These are phyloP conservation scores for Apotomis betuletana DNA, from an alignment of 2,888 invertebrate species.

Conservation along the genomic window DNA sequence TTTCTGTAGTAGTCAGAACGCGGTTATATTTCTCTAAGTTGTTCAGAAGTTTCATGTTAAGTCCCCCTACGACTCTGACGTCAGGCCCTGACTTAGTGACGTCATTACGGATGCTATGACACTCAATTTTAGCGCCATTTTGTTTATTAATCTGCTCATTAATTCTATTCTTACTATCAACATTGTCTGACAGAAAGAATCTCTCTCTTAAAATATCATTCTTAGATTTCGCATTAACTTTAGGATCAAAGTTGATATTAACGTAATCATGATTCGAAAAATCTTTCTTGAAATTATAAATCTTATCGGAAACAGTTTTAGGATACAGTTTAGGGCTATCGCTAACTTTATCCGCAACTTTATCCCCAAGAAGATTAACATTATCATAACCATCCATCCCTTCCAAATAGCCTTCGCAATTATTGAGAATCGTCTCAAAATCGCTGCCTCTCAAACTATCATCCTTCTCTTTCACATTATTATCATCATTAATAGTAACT, in stretches of 20 bases:
- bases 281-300: constrained; percentile 76
- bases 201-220: constrained; percentile 71
- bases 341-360: constrained; percentile 27
- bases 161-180: constrained; percentile 65
- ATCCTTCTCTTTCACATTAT: constrained; percentile 49
- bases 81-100: constrained; percentile 69
- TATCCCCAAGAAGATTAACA: not conserved
- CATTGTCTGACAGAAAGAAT: constrained; percentile 63
- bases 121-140: constrained; percentile 70
- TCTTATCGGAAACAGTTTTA: constrained; percentile 70
- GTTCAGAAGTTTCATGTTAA: constrained; percentile 72
- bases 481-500: constrained; percentile 49
- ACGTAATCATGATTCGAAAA: constrained; percentile 72
- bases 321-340: constrained; percentile 63
- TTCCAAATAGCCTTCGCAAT: constrained; percentile 56
- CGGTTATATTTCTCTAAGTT: constrained; percentile 74
- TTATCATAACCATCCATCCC: not conserved
- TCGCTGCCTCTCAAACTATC: constrained; percentile 49
- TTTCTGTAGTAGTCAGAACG: constrained; percentile 73
- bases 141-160: constrained; percentile 68
- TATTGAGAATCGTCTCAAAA: constrained; percentile 61
- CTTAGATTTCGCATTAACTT: constrained; percentile 50
- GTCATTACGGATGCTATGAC: constrained; percentile 74
- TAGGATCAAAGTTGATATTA: constrained; percentile 62
- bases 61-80: constrained; percentile 69